Conservation (phyloP, 2,888 invertebrate genomes). For the Agonum fuliginosum region DNA sequence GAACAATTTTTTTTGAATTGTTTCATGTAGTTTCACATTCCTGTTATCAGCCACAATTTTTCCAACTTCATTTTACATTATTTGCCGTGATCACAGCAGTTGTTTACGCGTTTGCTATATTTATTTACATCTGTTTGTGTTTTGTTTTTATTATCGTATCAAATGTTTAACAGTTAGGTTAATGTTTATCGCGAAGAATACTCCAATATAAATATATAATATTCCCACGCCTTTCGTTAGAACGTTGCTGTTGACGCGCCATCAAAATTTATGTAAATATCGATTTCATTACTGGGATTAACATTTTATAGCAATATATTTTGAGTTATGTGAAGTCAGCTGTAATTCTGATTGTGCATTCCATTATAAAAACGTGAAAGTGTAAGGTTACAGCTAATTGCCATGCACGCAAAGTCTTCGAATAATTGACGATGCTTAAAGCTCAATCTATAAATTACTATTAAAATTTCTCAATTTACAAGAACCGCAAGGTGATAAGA, state of each 20-base stretch:
- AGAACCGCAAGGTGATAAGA: neutral
- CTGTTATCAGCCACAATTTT: no score
- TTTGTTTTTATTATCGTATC: conserved; percentile 1
- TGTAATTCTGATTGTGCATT: conserved; percentile 26
- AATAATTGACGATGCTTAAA: conserved; percentile 19
- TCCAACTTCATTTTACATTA: no score
- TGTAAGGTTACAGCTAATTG: conserved; percentile 26
- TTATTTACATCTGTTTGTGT: neutral
- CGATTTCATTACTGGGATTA: conserved; percentile 51
- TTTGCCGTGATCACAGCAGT: no score
- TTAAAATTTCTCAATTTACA: conserved; percentile 37
- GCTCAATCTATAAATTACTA: conserved; percentile 31
- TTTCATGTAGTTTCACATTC: no score
- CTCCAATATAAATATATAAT: conserved; percentile 29
- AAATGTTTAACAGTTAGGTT: conserved; percentile 23
- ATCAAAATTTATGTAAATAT: conserved; percentile 54
- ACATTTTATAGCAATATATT: conserved; percentile 55
- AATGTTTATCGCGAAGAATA: neutral
- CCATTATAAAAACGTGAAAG: conserved; percentile 42
- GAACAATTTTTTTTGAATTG: no score
- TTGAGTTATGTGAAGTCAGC: conserved; percentile 48
- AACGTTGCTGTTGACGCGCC: conserved; percentile 38
- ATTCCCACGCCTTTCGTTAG: conserved; percentile 43
- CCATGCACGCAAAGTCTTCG: conserved; percentile 6
- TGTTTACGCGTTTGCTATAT: neutral